phyloP scores from a whole-genome alignment of 1,140 invertebrate genomes.

The Pinna nobilis region DNA sequence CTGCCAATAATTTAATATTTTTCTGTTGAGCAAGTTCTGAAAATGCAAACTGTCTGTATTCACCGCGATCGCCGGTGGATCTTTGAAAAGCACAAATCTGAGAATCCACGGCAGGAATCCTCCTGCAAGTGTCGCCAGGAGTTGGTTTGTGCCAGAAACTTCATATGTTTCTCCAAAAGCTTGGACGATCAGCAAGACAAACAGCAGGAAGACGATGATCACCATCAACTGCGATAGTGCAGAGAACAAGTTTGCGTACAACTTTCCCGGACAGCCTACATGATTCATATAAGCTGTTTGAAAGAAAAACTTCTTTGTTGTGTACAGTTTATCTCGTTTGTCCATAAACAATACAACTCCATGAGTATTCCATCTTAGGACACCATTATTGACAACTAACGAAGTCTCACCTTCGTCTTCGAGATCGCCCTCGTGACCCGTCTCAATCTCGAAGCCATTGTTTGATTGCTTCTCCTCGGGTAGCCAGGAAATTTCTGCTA shows the following conservation, averaged over 20 bases:
- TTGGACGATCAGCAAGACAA: conserved; percentile 58
- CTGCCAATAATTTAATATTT: conserved; percentile 52
- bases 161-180: conserved; percentile 60
- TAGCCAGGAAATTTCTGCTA: neutral
- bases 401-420: neutral
- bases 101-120: conserved; percentile 62
- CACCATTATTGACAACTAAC: conserved; percentile 21
- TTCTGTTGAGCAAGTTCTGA: conserved; percentile 44
- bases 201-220: conserved; percentile 58
- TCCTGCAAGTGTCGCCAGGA: conserved; percentile 55
- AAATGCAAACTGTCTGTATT: conserved; percentile 57
- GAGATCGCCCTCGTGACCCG: neutral
- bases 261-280: conserved; percentile 53
- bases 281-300: conserved; percentile 46
- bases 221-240: conserved; percentile 45
- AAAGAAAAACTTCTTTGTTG: conserved; percentile 61
- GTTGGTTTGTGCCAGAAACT: conserved; percentile 59
- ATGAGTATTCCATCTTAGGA: conserved; percentile 41
- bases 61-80: conserved; percentile 12
- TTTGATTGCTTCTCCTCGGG: neutral
- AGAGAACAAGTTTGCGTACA: conserved; percentile 38
- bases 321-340: conserved; percentile 49
- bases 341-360: conserved; percentile 56
- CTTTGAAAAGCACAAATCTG: conserved; percentile 46
- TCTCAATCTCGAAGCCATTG: conserved; percentile 2